phyloP scores from a whole-genome alignment of 1,140 invertebrate genomes.

The Tetramorium simillimum region DNA sequence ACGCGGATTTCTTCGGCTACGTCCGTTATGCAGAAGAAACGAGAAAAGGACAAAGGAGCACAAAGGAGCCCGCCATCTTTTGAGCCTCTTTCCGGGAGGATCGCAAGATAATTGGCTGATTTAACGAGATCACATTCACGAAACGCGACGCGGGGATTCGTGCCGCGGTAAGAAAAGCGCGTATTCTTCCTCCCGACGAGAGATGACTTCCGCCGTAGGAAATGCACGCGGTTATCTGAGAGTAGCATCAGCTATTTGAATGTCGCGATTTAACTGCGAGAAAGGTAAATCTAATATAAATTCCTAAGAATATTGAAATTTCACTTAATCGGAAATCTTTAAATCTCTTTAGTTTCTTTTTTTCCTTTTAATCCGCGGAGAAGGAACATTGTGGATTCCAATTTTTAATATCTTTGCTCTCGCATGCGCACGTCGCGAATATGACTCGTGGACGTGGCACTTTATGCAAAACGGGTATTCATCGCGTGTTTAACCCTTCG shows the following conservation, averaged over 20 bases:
- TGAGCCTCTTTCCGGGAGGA: not conserved
- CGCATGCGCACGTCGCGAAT: too few relatives aligned
- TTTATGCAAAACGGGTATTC: not conserved
- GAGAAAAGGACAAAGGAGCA: constrained; percentile 11
- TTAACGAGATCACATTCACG: constrained; percentile 34
- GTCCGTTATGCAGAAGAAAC: constrained; percentile 19
- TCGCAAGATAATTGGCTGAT: constrained; percentile 45
- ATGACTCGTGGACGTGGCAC: too few relatives aligned
- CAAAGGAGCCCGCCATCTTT: constrained; percentile 21
- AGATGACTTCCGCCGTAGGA: not conserved
- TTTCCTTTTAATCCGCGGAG: not conserved
- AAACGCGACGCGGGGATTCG: not conserved
- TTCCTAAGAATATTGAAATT: not conserved
- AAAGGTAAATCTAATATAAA: constrained; percentile 13
- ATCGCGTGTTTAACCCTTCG: not conserved
- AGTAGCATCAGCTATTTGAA: not conserved
- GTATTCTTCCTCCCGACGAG: not conserved
- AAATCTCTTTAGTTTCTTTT: not conserved
- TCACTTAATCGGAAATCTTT: not conserved
- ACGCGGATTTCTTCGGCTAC: constrained; percentile 57
- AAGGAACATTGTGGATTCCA: too few relatives aligned
- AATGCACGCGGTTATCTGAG: not conserved
- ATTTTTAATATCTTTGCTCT: too few relatives aligned
- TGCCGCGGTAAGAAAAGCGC: not conserved
- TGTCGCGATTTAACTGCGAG: not conserved